phyloP scores from a whole-genome alignment of 2,113 vertebrate genomes.

The Gambusia affinis region DNA sequence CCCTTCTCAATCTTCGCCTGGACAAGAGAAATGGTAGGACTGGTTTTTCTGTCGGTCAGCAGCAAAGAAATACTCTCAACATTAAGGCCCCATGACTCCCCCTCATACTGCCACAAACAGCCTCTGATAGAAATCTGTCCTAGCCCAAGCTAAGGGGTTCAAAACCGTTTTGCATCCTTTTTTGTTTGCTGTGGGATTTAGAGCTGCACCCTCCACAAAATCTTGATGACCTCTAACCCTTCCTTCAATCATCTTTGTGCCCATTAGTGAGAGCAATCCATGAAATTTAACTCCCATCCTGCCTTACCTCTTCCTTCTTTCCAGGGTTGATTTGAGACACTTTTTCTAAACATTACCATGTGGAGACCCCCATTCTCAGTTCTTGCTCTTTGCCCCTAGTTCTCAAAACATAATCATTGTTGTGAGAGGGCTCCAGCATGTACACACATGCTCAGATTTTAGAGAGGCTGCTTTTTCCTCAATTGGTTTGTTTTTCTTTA shows the following conservation, averaged over 20 bases:
- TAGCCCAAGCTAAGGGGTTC: not conserved
- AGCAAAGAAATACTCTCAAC: not conserved
- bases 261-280: no score
- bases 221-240: conserved; percentile 42
- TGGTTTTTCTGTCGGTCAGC: not conserved
- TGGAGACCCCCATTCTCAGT: not conserved
- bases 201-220: no score
- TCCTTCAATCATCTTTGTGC: conserved; percentile 37
- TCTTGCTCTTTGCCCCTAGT: no score
- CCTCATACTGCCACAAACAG: not conserved
- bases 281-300: not conserved
- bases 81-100: not conserved
- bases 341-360: conserved; percentile 65
- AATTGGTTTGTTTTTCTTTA: no score
- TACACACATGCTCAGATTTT: no score
- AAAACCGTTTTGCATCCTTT: no score
- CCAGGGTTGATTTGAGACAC: conserved; percentile 48
- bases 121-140: not conserved
- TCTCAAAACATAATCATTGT: no score
- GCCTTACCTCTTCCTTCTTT: conserved; percentile 39
- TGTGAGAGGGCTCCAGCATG: no score
- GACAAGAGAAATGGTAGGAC: conserved; percentile 60
- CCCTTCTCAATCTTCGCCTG: conserved; percentile 66
- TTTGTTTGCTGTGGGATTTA: no score
- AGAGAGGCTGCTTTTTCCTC: no score